Evolutionary conservation across 1,140 invertebrate genomes (phyloP), one percentile per base, ranked within the genome.

Genomic region (Reticulitermes speratus): DNA sequence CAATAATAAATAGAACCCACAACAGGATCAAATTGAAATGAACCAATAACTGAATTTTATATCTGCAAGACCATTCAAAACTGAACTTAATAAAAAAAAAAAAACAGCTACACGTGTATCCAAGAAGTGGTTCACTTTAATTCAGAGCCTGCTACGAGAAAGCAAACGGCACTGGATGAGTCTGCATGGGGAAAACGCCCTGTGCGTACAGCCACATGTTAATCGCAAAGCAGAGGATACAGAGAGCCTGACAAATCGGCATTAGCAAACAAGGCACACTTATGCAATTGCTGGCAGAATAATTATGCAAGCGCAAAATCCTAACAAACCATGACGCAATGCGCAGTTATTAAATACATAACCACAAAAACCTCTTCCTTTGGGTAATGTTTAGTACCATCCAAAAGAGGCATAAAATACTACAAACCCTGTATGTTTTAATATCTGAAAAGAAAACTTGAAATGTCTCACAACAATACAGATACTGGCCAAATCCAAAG

Each of bases 191-290:
- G 83, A 30, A 23, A n/a, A 59, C 45, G 83, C 83, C 65, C 83
- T 52, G 21, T n/a, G 83, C 83, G 83, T 52, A 32, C 45, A 84
- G 83, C 83, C 83, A 84, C 83, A 84, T 84, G 83, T 84, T 30
- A 59, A 12, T 84, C n/a, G 83, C 83, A 75, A 25, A n/a, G n/a
- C n/a, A 75, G 65, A 75, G 16, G 25, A 75, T 30, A n/a, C n/a
- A 14, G 65, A 25, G 52, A 30, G 65, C 65, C 65, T 16, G n/a
- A 25, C n/a, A 30, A 75, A 30, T 30, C n/a, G 2, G 25, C 55
- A 59, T 59, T 23, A 5, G 55, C n/a, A 14, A 75, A 75, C 7
- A 1, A n/a, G 52, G 65, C 65, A 30, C 65, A 75, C 30, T 75
- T 75, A 75, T 25, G 65, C 65, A n/a, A 75, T 30, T 30, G 65